Conservation (phyloP, 2,113 vertebrate genomes). For the Tachysurus fulvidraco region DNA sequence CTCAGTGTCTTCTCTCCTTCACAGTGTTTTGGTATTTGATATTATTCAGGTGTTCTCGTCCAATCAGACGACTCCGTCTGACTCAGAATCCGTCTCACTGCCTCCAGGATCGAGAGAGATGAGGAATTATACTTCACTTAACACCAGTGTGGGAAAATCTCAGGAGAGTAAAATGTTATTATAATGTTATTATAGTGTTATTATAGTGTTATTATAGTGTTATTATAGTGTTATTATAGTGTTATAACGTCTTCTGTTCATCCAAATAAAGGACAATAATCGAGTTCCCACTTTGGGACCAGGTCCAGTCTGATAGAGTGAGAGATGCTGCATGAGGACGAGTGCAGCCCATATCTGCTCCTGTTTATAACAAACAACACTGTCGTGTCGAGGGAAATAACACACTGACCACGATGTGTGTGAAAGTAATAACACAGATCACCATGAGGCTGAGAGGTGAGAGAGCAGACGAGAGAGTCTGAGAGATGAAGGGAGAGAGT, state of each 20-base stretch:
- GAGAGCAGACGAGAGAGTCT: no score
- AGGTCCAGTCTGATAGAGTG: background rate
- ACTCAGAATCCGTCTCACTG: background rate
- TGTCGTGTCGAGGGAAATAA: conserved; percentile 38
- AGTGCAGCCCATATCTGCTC: conserved; percentile 28
- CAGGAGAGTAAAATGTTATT: no score
- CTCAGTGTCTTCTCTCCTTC: background rate
- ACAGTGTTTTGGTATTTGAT: background rate
- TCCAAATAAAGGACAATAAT: background rate
- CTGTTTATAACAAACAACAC: conserved; percentile 29
- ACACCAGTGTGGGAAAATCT: background rate
- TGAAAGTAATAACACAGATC: background rate
- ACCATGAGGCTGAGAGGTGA: background rate
- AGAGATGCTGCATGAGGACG: conserved; percentile 9
- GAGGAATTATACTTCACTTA: background rate
- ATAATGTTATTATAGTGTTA: no score
- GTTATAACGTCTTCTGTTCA: no score
- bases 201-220: no score
- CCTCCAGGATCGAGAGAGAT: background rate
- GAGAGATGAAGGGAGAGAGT: background rate
- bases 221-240: no score
- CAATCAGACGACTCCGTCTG: background rate
- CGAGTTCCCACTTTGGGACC: background rate
- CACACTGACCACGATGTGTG: background rate
- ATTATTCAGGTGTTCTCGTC: background rate